Conservation (phyloP, 2,113 vertebrate genomes). For the Bufo bufo region DNA sequence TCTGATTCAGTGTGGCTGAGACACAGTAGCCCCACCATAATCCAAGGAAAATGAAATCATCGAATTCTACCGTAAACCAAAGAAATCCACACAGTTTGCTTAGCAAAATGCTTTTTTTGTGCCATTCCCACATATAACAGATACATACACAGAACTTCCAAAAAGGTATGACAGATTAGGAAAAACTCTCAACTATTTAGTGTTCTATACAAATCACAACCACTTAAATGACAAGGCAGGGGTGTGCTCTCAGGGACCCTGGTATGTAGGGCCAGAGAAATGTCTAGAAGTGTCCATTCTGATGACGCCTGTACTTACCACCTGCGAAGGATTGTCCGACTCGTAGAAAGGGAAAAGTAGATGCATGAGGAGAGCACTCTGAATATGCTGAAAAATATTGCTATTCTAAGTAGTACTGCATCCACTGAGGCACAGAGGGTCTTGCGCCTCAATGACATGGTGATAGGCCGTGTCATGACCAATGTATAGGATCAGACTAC, state of each 20-base stretch:
- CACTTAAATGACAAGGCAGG: constrained; percentile 11
- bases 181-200: background rate
- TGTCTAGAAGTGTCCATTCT: background rate
- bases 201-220: constrained; percentile 23
- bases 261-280: background rate
- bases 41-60: background rate
- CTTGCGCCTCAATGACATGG: background rate
- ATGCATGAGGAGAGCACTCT: background rate
- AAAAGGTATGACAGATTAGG: background rate
- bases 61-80: background rate
- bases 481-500: background rate
- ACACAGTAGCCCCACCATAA: background rate
- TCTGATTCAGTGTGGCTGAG: background rate
- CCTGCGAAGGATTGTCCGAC: background rate
- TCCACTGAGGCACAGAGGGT: background rate
- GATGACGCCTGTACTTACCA: background rate
- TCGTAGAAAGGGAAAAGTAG: no score
- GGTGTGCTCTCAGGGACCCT: background rate
- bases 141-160: constrained; percentile 1
- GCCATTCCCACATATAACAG: background rate
- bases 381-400: background rate
- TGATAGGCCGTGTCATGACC: background rate
- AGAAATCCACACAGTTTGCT: background rate
- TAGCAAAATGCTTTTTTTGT: constrained; percentile 30
- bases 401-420: background rate